phyloP scores from a whole-genome alignment of 2,113 vertebrate genomes.

The Notarius lentiginosus region DNA sequence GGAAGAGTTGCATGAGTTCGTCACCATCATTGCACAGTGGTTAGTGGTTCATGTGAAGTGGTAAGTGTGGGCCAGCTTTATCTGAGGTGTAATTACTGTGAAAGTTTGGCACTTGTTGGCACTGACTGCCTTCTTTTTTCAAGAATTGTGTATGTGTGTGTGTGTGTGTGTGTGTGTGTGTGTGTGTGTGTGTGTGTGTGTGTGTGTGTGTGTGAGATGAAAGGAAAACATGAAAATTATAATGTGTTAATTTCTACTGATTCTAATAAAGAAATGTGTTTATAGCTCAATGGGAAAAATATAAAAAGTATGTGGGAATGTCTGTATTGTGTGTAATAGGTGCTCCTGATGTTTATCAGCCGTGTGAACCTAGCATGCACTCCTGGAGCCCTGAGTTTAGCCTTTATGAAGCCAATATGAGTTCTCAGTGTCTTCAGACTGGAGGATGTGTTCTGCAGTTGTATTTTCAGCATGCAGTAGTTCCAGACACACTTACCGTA shows the following conservation, averaged over 20 bases:
- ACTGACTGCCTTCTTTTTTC: not conserved
- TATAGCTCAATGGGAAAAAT: not conserved
- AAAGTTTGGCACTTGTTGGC: not conserved
- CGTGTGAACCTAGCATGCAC: constrained; percentile 91
- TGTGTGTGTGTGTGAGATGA: not conserved
- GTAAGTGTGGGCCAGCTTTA: not conserved
- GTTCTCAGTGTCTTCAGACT: constrained; percentile 82
- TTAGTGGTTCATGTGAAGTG: not conserved
- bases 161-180: not conserved
- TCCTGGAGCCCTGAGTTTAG: constrained; percentile 96
- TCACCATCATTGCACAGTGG: not conserved
- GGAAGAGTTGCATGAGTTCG: not conserved
- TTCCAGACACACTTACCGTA: constrained; percentile 80
- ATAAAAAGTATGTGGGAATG: constrained; percentile 9
- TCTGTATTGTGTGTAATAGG: constrained; percentile 68
- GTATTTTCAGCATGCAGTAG: constrained; percentile 79
- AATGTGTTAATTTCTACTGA: not conserved
- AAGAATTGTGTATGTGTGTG: not conserved
- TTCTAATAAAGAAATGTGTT: not conserved
- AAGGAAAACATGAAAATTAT: not conserved
- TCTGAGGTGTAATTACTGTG: not conserved
- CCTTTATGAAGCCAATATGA: constrained; percentile 89
- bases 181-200: not conserved
- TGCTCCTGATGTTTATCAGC: constrained; percentile 90
- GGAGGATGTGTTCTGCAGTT: constrained; percentile 89